These are phyloP conservation scores for Catonia carolina DNA, from an alignment of 2,888 invertebrate genomes.

Conservation along the genomic window DNA sequence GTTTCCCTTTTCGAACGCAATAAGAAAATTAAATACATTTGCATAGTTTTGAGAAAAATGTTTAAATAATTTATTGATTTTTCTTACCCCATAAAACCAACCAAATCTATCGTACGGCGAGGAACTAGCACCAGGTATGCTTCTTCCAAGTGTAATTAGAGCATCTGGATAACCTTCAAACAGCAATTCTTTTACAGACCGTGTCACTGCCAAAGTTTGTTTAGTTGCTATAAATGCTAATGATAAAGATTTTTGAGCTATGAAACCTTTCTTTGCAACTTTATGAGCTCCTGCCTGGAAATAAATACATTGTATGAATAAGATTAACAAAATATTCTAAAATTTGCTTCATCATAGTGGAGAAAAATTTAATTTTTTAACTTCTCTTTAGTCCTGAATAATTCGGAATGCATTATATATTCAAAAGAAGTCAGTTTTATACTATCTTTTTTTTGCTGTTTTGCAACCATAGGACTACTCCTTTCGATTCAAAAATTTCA, in stretches of 20 bases:
- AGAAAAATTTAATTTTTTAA: no score
- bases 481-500: no score
- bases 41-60: no score
- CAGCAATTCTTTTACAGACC: conserved; percentile 60
- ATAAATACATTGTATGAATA: not conserved
- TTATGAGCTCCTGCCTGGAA: conserved; percentile 29
- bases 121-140: conserved; percentile 28
- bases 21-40: no score
- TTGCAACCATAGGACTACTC: no score
- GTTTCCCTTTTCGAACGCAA: no score
- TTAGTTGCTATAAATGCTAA: conserved; percentile 45
- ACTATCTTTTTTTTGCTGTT: no score
- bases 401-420: no score
- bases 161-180: conserved; percentile 76
- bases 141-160: conserved; percentile 49
- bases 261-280: conserved; percentile 42
- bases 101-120: conserved; percentile 67
- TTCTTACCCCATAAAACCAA: conserved; percentile 63
- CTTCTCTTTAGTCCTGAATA: no score
- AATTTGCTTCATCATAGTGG: no score
- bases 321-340: not conserved
- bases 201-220: conserved; percentile 44
- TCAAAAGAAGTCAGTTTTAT: no score
- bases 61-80: no score
- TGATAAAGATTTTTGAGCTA: conserved; percentile 32